Conservation (phyloP, 2,888 invertebrate species). For the Nebria brevicollis region DNA sequence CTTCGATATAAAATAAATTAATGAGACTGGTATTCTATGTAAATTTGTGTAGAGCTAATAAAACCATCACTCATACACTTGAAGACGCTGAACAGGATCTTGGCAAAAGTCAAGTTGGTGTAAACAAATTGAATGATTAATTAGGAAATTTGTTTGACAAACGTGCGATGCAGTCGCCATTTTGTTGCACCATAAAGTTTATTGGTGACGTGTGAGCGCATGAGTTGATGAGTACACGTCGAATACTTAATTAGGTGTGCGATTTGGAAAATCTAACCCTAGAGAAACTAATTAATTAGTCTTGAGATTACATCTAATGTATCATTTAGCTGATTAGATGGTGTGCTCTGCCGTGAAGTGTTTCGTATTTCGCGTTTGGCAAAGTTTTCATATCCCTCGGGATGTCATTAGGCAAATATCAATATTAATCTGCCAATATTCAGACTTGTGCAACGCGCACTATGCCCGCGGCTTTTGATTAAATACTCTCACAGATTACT, state of each 20-base stretch:
- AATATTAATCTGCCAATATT: constrained; percentile 47
- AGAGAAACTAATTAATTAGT: constrained; percentile 53
- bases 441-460: constrained; percentile 38
- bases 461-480: constrained; percentile 32
- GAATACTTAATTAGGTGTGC: constrained; percentile 42
- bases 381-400: constrained; percentile 46
- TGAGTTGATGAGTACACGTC: constrained; percentile 35
- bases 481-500: constrained; percentile 37
- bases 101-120: neutral
- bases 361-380: constrained; percentile 39
- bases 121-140: constrained; percentile 1
- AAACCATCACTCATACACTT: neutral
- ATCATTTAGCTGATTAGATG: constrained; percentile 52
- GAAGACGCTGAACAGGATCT: neutral
- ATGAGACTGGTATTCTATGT: neutral
- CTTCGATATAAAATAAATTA: neutral
- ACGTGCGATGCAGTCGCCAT: constrained; percentile 6
- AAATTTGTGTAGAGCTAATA: neutral
- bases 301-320: constrained; percentile 53
- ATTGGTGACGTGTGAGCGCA: constrained; percentile 16
- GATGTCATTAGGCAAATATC: constrained; percentile 47
- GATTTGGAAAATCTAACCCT: constrained; percentile 51
- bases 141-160: neutral
- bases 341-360: constrained; percentile 41
- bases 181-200: constrained; percentile 12